These are phyloP conservation scores for Mechanitis messenoides DNA, from an alignment of 2,888 invertebrate species.

Conservation along the genomic window DNA sequence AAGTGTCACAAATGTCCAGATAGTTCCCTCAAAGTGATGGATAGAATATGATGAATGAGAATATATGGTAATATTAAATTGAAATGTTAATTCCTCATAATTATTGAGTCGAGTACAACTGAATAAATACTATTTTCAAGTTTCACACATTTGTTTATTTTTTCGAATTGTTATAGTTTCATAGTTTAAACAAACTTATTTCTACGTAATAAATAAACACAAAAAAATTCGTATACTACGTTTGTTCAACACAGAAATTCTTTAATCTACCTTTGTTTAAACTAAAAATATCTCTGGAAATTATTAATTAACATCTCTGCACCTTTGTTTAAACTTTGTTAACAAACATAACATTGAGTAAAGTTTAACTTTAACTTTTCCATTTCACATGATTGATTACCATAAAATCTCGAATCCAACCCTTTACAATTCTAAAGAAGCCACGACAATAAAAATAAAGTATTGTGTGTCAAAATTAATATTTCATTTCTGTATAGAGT, in stretches of 20 bases:
- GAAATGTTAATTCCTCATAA: constrained; percentile 67
- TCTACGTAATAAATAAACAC: constrained; percentile 19
- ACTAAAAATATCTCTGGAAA: constrained; percentile 25
- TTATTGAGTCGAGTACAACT: constrained; percentile 54
- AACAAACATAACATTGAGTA: no score
- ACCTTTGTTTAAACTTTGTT: no score
- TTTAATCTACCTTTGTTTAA: constrained; percentile 3
- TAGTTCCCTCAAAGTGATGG: constrained; percentile 53
- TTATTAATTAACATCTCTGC: constrained; percentile 10
- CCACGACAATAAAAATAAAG: constrained; percentile 67
- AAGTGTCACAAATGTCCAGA: constrained; percentile 68
- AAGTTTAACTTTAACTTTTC: no score
- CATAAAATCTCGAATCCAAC: constrained; percentile 13
- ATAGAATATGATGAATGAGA: constrained; percentile 59
- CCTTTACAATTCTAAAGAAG: constrained; percentile 43
- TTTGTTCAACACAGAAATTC: no score
- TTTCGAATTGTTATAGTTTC: constrained; percentile 20
- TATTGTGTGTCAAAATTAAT: constrained; percentile 61
- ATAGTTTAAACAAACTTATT: constrained; percentile 11
- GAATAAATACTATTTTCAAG: constrained; percentile 55
- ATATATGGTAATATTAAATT: constrained; percentile 68
- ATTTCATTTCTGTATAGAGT: constrained; percentile 64
- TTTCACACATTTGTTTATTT: constrained; percentile 46
- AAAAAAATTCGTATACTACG: constrained; percentile 14
- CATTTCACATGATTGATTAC: constrained; percentile 16